phyloP scores from a whole-genome alignment of 2,113 vertebrate species.

The Romanogobio albipinnatus region DNA sequence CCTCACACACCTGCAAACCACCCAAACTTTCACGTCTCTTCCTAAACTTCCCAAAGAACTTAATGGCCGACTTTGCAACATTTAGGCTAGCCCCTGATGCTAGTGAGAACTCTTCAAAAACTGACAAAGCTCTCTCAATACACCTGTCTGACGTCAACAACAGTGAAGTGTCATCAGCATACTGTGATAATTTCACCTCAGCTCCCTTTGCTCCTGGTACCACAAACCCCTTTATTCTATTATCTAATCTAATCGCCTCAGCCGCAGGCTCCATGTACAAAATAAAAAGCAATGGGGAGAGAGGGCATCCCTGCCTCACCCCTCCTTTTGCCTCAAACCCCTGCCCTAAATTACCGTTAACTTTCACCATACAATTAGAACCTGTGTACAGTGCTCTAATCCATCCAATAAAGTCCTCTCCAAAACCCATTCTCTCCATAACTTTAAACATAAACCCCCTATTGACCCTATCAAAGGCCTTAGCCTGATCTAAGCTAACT shows the following conservation, averaged over 20 bases:
- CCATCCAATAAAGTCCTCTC: background rate
- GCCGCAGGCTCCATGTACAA: background rate
- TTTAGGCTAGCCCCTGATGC: background rate
- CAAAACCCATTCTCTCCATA: background rate
- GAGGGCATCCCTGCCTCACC: constrained; percentile 11
- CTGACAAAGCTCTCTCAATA: background rate
- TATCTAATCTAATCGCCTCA: background rate
- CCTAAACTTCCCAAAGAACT: background rate
- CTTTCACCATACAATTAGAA: background rate
- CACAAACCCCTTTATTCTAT: too few relatives aligned
- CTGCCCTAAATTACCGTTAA: background rate
- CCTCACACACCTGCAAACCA: background rate
- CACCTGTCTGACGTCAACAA: background rate
- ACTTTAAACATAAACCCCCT: background rate
- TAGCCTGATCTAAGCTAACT: background rate
- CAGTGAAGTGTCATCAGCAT: background rate
- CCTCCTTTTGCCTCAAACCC: background rate
- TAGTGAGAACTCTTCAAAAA: background rate
- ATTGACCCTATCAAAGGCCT: constrained; percentile 13
- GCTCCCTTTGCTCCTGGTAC: background rate
- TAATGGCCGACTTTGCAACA: background rate
- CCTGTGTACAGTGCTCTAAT: background rate
- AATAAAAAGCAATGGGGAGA: constrained; percentile 20
- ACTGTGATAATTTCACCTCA: background rate
- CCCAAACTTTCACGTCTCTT: background rate